phyloP scores from a whole-genome alignment of 2,113 vertebrate species.

The Epinephelus moara region DNA sequence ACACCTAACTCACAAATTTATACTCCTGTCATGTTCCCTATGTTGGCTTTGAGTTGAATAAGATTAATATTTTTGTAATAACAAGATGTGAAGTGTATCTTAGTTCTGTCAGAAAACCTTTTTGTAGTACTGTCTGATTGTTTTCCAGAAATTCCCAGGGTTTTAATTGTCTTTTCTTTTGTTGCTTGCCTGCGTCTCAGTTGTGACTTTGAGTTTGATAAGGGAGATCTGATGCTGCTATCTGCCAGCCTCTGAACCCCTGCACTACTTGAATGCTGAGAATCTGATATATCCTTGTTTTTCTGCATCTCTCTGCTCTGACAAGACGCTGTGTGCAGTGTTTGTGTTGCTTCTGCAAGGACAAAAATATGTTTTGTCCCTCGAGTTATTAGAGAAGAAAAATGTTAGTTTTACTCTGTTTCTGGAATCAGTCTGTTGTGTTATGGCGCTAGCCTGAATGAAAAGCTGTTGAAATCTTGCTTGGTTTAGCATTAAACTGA shows the following conservation, averaged over 20 bases:
- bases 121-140: constrained; percentile 60
- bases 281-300: constrained; percentile 28
- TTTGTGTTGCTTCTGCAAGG: constrained; percentile 63
- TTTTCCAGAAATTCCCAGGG: constrained; percentile 50
- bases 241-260: constrained; percentile 5
- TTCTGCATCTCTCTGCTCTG: constrained; percentile 41
- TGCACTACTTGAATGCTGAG: constrained; percentile 51
- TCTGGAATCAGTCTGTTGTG: constrained; percentile 50
- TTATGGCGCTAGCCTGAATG: constrained; percentile 58
- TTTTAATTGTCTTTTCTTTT: constrained; percentile 42
- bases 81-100: constrained; percentile 61
- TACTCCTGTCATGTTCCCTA: constrained; percentile 29
- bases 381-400: constrained; percentile 21
- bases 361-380: constrained; percentile 17
- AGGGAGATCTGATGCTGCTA: neutral
- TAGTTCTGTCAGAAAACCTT: constrained; percentile 61
- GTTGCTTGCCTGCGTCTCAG: constrained; percentile 28
- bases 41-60: constrained; percentile 57
- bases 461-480: constrained; percentile 67
- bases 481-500: constrained; percentile 77
- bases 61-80: constrained; percentile 82
- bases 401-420: constrained; percentile 52
- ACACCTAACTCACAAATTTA: constrained; percentile 25
- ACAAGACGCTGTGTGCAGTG: constrained; percentile 61
- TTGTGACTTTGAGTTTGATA: constrained; percentile 19